A percentile compares a stretch with the other conserved stretches of the same genome.
These are phyloP conservation scores for Cariama cristata DNA, from an alignment of 2,113 vertebrate genomes.

Conservation along the genomic window DNA sequence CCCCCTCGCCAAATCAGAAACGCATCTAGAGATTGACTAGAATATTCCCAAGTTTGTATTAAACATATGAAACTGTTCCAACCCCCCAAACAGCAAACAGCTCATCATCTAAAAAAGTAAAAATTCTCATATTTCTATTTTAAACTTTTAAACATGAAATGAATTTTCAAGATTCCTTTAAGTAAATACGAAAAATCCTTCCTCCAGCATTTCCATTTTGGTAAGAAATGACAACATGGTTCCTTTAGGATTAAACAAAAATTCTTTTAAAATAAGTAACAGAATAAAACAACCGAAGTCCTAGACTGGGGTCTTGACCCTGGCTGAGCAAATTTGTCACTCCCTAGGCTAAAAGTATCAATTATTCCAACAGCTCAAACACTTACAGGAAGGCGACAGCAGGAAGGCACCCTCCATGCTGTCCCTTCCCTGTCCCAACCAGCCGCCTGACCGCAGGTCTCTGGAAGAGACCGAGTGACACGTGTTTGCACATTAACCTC, in stretches of 20 bases:
- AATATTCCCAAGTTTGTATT: not conserved
- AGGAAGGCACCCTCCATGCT: fast-evolving
- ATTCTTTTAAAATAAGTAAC: not conserved
- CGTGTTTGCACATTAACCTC: not conserved
- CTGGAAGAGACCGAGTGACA: not conserved
- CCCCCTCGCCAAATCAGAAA: not conserved
- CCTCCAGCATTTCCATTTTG: not conserved
- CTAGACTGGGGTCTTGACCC: not conserved
- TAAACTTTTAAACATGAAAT: not conserved
- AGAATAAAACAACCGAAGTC: not conserved
- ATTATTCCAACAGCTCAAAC: not conserved
- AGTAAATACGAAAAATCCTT: not conserved
- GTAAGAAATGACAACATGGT: not conserved
- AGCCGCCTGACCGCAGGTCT: not conserved
- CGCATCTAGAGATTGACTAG: not conserved
- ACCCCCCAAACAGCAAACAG: not conserved
- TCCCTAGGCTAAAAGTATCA: not conserved
- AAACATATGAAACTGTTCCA: not conserved
- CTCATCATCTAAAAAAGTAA: not conserved
- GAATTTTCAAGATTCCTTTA: not conserved
- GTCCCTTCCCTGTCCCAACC: not conserved
- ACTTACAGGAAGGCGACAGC: not conserved
- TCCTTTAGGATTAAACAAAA: not conserved
- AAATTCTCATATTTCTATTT: not conserved
- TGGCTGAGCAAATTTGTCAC: not conserved